Evolutionary conservation across 2,888 invertebrate species (phyloP).

Genomic region (Cantharis flavilabris): DNA sequence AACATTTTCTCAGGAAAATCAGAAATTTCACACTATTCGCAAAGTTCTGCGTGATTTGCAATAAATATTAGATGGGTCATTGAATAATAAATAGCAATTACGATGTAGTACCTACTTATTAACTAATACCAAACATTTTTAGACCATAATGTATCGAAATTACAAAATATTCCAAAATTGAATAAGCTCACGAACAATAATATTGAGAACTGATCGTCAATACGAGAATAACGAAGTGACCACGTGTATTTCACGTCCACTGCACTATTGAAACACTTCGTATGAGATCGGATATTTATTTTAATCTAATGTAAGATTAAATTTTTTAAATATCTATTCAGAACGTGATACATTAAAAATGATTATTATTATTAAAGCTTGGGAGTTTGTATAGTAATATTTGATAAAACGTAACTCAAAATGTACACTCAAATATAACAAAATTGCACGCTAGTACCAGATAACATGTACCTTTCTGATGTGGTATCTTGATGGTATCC

Average conservation of each 20-base stretch:
- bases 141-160: neutral
- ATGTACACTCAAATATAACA: neutral
- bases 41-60: neutral
- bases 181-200: slow-evolving; percentile 18
- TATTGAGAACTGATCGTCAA: slow-evolving; percentile 36
- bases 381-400: neutral
- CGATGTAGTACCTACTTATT: neutral
- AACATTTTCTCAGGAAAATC: neutral
- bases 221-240: slow-evolving; percentile 40
- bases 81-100: neutral
- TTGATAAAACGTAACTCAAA: neutral
- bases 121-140: neutral
- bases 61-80: neutral
- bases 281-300: slow-evolving; percentile 20
- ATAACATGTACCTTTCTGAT: no score
- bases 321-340: neutral
- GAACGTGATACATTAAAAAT: neutral
- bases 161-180: neutral
- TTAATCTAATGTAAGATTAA: neutral
- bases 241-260: slow-evolving; percentile 37
- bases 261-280: slow-evolving; percentile 24
- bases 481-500: no score
- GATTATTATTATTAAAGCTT: neutral
- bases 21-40: neutral
- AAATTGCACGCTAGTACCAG: no score